phyloP scores from a whole-genome alignment of 2,113 vertebrate genomes.

The Paralichthys olivaceus region DNA sequence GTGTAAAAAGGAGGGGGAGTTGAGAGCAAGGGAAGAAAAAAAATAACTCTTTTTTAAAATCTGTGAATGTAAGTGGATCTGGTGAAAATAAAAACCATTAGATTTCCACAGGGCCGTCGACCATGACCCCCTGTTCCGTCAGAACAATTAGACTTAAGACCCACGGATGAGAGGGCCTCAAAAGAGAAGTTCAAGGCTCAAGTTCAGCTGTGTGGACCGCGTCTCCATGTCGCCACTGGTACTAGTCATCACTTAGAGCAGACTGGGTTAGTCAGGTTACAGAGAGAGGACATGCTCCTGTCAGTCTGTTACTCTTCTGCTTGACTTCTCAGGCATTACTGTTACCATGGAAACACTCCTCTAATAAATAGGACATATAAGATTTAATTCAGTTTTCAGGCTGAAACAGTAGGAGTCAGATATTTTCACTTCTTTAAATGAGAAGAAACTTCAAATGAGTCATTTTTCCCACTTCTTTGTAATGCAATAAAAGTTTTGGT shows the following conservation, averaged over 20 bases:
- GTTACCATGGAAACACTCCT: not conserved
- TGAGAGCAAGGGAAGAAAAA: constrained; percentile 14
- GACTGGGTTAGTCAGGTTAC: constrained; percentile 46
- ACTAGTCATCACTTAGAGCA: constrained; percentile 62
- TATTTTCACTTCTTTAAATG: constrained; percentile 13
- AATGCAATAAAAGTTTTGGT: constrained; percentile 14
- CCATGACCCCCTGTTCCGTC: constrained; percentile 82
- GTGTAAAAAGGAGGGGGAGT: not conserved
- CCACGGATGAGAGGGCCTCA: constrained; percentile 76
- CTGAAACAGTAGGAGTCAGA: not conserved
- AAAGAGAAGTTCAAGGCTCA: constrained; percentile 70
- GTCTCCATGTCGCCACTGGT: constrained; percentile 78
- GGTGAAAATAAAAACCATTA: constrained; percentile 87
- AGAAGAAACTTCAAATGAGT: not conserved
- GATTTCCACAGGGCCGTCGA: constrained; percentile 83
- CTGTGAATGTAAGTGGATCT: constrained; percentile 78
- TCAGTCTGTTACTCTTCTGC: not conserved
- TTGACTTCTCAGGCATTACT: not conserved
- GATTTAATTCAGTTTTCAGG: not conserved
- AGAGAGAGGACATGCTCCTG: constrained; percentile 11
- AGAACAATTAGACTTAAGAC: constrained; percentile 89
- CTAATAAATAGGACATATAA: not conserved
- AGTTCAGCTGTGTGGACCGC: constrained; percentile 79
- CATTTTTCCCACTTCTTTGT: not conserved
- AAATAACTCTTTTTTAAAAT: constrained; percentile 44